Base-by-base conservation (phyloP, 2,797 vertebrate species). In the Cryptoblepharus egeriae region DNA sequence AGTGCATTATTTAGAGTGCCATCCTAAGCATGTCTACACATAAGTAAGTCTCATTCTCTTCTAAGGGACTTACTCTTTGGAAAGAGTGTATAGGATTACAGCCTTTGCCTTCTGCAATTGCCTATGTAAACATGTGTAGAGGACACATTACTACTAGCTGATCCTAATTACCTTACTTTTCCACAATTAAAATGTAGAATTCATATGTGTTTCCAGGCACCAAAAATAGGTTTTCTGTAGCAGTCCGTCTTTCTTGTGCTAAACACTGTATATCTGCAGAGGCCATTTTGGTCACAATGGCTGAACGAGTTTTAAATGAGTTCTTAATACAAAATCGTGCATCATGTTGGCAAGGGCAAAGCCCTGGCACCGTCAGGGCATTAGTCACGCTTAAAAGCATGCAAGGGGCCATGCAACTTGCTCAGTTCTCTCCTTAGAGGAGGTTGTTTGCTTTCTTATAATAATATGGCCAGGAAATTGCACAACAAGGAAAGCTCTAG, bases 1-100 rank as follows among this genome's bases (percentile, higher is more conserved):
- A 79, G n/a, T 11, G 42, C 24, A 26, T 52, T 85, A 68, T 82
- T 88, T 79, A 88, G 83, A n/a, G n/a, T n/a, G n/a, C n/a, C n/a
- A n/a, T n/a, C n/a, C n/a, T n/a, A n/a, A n/a, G n/a, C n/a, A n/a
- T n/a, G n/a, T n/a, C n/a, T n/a, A n/a, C n/a, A n/a, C n/a, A n/a
- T n/a, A n/a, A n/a, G n/a, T n/a, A n/a, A n/a, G n/a, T n/a, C n/a
- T n/a, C n/a, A n/a, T n/a, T n/a, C n/a, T n/a, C n/a, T n/a, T n/a
- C n/a, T n/a, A n/a, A n/a, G n/a, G n/a, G n/a, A n/a, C n/a, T n/a
- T n/a, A n/a, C n/a, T n/a, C n/a, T n/a, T n/a, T n/a, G n/a, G n/a
- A n/a, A n/a, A n/a, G n/a, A n/a, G n/a, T n/a, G n/a, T n/a, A n/a
- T n/a, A n/a, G n/a, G n/a, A n/a, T n/a, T n/a, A n/a, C n/a, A n/a